Evolutionary conservation across 2,797 vertebrate genomes (phyloP).

Genomic region (Alfaro cultratus): DNA sequence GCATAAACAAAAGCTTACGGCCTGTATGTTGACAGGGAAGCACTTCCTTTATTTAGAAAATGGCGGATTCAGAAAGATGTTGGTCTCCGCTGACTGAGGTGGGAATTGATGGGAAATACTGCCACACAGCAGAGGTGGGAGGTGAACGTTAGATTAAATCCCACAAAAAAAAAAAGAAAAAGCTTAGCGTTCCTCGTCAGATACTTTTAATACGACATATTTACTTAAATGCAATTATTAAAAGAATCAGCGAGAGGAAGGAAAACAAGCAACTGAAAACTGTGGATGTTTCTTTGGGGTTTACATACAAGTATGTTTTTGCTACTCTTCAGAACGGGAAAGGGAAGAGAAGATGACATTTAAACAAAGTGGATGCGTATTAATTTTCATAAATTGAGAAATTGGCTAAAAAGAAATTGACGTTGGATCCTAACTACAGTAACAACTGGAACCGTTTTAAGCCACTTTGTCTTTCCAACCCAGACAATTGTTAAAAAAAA

Average conservation of each 20-base stretch:
- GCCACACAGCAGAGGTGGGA: background rate
- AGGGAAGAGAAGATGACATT: background rate
- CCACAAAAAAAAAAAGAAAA: background rate
- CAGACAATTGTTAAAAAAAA: too few relatives aligned
- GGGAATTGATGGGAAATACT: slow-evolving; percentile 6
- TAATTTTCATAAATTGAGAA: too few relatives aligned
- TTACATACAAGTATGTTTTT: too few relatives aligned
- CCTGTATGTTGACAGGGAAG: slow-evolving; percentile 16
- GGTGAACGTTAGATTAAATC: background rate
- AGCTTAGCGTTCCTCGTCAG: background rate
- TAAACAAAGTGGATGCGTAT: background rate
- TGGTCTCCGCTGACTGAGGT: background rate
- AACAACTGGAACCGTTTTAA: too few relatives aligned
- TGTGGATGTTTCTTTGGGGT: too few relatives aligned
- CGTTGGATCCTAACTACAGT: too few relatives aligned
- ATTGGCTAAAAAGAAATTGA: too few relatives aligned
- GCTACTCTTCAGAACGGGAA: too few relatives aligned
- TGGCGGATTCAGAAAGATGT: background rate
- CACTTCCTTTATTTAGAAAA: slow-evolving; percentile 18
- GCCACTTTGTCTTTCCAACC: too few relatives aligned
- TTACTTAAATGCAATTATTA: background rate
- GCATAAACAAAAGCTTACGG: slow-evolving; percentile 22
- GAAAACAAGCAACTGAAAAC: too few relatives aligned
- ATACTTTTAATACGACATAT: background rate
- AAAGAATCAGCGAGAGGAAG: too few relatives aligned